Percentiles rank a stretch among this genome's conserved stretches.
Conservation (phyloP, 2,113 vertebrate genomes). For the Ascaphus truei region DNA sequence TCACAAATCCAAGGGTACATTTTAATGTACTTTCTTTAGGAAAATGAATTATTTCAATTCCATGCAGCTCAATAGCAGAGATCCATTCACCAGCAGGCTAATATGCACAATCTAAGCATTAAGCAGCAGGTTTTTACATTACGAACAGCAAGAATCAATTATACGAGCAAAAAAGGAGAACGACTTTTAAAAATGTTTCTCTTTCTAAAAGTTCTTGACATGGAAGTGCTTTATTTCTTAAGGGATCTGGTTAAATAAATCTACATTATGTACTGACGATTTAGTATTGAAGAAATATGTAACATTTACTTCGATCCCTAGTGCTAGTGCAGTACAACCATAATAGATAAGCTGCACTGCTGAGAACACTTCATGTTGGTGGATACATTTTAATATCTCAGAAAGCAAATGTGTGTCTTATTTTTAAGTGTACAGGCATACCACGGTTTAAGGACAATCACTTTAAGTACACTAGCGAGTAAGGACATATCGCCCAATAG, state of each 20-base stretch:
- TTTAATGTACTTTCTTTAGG: slow-evolving; percentile 53
- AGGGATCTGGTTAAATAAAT: slow-evolving; percentile 62
- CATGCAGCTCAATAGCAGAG: slow-evolving; percentile 60
- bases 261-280: slow-evolving; percentile 62
- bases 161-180: slow-evolving; percentile 58
- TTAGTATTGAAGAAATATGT: slow-evolving; percentile 54
- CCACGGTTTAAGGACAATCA: no score
- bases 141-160: slow-evolving; percentile 72
- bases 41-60: slow-evolving; percentile 71
- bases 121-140: slow-evolving; percentile 72
- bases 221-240: slow-evolving; percentile 63
- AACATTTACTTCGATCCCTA: slow-evolving; percentile 19
- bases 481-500: no score
- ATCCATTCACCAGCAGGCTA: slow-evolving; percentile 69
- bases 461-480: no score
- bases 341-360: no score
- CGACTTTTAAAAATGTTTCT: slow-evolving; percentile 54
- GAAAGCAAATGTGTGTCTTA: no score
- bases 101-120: slow-evolving; percentile 66
- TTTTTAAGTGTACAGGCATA: no score
- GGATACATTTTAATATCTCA: no score
- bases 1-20: slow-evolving; percentile 57
- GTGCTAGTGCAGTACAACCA: slow-evolving; percentile 29
- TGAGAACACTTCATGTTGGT: no score
- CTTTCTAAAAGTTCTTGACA: slow-evolving; percentile 64